These are phyloP conservation scores for Phoxinus dragarum DNA, from an alignment of 2,797 vertebrate genomes.

Conservation along the genomic window DNA sequence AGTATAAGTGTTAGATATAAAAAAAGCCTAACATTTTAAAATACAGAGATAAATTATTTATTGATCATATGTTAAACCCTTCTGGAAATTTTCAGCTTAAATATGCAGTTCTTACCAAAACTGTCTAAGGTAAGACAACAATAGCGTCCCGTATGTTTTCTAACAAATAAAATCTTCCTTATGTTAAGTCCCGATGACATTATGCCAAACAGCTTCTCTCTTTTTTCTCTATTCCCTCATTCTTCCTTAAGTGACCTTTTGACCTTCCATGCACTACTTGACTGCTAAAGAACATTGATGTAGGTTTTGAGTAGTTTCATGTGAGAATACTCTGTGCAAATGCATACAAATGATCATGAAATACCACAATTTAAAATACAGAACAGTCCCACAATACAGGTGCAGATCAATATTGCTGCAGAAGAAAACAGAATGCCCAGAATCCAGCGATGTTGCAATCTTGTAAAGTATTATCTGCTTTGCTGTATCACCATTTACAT, in stretches of 20 bases:
- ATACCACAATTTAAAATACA: neutral
- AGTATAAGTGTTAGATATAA: neutral
- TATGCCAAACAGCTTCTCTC: neutral
- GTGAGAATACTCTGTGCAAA: neutral
- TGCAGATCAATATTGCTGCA: neutral
- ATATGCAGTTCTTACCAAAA: neutral
- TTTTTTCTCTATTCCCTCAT: neutral
- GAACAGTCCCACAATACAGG: neutral
- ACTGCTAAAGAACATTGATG: neutral
- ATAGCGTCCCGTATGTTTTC: neutral
- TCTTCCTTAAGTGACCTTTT: constrained; percentile 6
- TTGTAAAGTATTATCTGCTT: neutral
- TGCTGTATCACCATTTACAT: neutral
- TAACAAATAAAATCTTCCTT: neutral
- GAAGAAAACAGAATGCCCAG: neutral
- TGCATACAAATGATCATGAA: neutral
- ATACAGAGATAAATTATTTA: neutral
- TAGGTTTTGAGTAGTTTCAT: constrained; percentile 2
- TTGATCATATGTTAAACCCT: neutral
- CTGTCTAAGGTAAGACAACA: neutral
- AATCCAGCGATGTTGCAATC: neutral
- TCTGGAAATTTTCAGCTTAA: neutral
- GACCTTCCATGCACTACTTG: neutral
- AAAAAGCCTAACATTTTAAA: neutral
- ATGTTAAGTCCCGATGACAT: neutral